Percentiles rank a stretch among this genome's conserved stretches.
Evolutionary conservation across 2,888 invertebrate genomes (phyloP).

Genomic region (Mythimna pallens): DNA sequence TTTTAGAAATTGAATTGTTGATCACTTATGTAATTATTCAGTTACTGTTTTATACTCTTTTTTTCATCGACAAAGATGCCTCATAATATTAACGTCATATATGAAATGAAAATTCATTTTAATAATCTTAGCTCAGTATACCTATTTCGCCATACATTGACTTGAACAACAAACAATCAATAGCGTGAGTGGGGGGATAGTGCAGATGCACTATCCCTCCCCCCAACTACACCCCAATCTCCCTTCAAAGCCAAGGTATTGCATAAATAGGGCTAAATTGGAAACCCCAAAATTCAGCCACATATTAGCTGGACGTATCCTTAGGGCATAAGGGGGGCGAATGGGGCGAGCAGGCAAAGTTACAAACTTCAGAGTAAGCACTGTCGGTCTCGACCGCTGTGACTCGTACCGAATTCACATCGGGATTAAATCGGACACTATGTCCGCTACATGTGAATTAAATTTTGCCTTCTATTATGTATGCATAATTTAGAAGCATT

Average conservation of each 20-base stretch:
- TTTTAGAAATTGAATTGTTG: too few species aligned
- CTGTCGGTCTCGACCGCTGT: conserved; percentile 79
- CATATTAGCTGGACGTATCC: conserved; percentile 75
- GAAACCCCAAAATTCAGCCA: conserved; percentile 79
- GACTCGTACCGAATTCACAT: conserved; percentile 78
- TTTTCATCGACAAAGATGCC: not conserved
- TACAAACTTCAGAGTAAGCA: conserved; percentile 85
- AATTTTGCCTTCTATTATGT: conserved; percentile 69
- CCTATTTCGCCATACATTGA: not conserved
- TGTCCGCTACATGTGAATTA: conserved; percentile 76
- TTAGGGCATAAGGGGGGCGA: conserved; percentile 69
- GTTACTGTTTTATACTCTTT: too few species aligned
- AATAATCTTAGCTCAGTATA: not conserved
- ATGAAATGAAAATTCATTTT: not conserved
- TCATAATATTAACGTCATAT: not conserved
- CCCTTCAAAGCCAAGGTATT: conserved; percentile 72
- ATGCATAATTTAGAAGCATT: conserved; percentile 59
- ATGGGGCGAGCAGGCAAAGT: conserved; percentile 73
- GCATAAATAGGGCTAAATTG: conserved; percentile 85
- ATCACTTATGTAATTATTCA: too few species aligned
- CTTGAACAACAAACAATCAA: conserved; percentile 23
- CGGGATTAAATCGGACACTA: conserved; percentile 82
- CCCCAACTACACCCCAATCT: conserved; percentile 65
- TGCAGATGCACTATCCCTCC: not conserved
- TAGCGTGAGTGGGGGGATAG: too few species aligned